Conservation (phyloP, 2,797 vertebrate species). For the Amblyraja radiata region DNA sequence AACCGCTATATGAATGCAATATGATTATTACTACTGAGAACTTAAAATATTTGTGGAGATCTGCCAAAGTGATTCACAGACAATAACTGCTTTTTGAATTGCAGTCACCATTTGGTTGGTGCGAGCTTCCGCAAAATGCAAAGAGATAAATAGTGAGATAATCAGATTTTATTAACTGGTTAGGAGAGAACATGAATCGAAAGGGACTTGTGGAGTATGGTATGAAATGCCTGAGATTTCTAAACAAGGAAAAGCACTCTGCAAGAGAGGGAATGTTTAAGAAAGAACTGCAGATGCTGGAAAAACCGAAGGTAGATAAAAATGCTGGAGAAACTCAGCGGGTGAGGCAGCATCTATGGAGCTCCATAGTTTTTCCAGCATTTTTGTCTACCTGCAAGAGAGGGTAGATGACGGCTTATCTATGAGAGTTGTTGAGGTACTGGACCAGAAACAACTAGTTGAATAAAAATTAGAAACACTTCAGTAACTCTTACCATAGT, state of each 20-base stretch:
- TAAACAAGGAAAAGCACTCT: background rate
- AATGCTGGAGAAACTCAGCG: too few species aligned
- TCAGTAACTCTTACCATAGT: background rate
- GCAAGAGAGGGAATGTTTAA: too few species aligned
- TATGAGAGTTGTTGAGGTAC: background rate
- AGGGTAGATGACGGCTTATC: background rate
- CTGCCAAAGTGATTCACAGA: background rate
- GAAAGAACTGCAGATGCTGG: too few species aligned
- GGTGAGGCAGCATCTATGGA: too few species aligned
- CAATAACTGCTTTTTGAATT: constrained; percentile 15
- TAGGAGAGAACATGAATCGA: background rate
- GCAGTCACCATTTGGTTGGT: background rate
- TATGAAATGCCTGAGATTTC: background rate
- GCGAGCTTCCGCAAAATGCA: background rate
- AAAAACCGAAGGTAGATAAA: too few species aligned
- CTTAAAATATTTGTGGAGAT: background rate
- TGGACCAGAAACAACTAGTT: background rate
- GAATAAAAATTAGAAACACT: background rate
- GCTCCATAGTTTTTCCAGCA: too few species aligned
- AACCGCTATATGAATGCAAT: background rate
- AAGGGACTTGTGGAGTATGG: background rate
- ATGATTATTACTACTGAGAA: background rate
- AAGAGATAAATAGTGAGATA: background rate
- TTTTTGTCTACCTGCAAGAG: background rate
- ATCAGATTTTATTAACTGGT: background rate